Evolutionary conservation across 1,140 invertebrate species (phyloP).

Genomic region (Leguminivora glycinivorella): DNA sequence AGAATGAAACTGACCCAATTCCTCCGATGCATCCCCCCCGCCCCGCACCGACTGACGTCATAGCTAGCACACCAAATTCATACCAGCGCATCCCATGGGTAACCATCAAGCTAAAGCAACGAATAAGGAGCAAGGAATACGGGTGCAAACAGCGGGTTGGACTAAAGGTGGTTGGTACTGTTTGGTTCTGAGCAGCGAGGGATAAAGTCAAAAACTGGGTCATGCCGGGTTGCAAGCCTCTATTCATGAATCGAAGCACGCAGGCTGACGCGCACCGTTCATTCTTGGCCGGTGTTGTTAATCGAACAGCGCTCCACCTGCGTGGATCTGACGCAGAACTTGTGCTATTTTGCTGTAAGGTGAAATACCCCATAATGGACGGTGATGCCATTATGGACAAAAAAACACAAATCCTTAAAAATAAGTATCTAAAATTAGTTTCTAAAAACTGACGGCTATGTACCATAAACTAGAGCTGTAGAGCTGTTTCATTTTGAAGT

Average conservation of each 20-base stretch:
- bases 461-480: too few relatives aligned
- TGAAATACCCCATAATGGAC: too few relatives aligned
- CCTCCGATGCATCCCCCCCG: slow-evolving; percentile 67
- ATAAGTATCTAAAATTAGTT: too few relatives aligned
- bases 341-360: slow-evolving; percentile 29
- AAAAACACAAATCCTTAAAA: too few relatives aligned
- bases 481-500: too few relatives aligned
- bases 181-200: slow-evolving; percentile 35
- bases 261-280: slow-evolving; percentile 62
- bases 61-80: slow-evolving; percentile 44
- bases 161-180: slow-evolving; percentile 39
- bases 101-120: slow-evolving; percentile 35
- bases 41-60: slow-evolving; percentile 71
- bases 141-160: slow-evolving; percentile 31
- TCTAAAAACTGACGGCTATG: too few relatives aligned
- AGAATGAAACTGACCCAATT: slow-evolving; percentile 79
- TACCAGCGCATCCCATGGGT: slow-evolving; percentile 51
- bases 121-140: slow-evolving; percentile 31
- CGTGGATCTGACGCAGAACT: slow-evolving; percentile 48
- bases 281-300: slow-evolving; percentile 63
- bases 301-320: slow-evolving; percentile 55
- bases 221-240: slow-evolving; percentile 73
- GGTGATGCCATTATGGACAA: too few relatives aligned
- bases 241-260: slow-evolving; percentile 76
- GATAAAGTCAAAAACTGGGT: slow-evolving; percentile 73